Evolutionary conservation across 2,113 vertebrate species (phyloP).

Genomic region (Silurus asotus): DNA sequence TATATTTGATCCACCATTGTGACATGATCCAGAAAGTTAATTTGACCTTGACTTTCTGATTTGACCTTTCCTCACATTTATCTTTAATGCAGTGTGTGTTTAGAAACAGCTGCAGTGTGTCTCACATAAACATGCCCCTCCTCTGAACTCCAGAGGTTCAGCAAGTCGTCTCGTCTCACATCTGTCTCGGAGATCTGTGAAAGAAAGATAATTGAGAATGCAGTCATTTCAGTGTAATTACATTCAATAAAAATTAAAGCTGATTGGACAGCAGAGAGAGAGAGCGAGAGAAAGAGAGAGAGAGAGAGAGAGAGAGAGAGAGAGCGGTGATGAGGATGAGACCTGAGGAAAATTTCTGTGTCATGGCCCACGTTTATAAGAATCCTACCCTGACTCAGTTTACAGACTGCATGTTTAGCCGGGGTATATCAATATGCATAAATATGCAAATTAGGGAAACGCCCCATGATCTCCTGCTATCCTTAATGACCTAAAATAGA

Average conservation of each 20-base stretch:
- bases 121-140: neutral
- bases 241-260: neutral
- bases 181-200: neutral
- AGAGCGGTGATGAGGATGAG: neutral
- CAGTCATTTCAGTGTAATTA: neutral
- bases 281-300: no score
- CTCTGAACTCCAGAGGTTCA: neutral
- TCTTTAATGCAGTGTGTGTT: neutral
- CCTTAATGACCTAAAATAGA: neutral
- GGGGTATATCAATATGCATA: neutral
- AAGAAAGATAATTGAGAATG: neutral
- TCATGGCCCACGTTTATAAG: neutral
- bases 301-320: no score
- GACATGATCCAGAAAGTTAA: neutral
- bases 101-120: constrained; percentile 9
- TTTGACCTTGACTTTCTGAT: neutral
- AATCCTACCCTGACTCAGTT: neutral
- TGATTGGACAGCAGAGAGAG: neutral
- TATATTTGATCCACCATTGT: neutral
- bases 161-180: neutral
- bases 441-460: neutral
- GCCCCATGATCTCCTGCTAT: neutral
- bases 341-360: neutral
- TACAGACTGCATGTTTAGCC: neutral
- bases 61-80: neutral